phyloP scores from a whole-genome alignment of 2,797 vertebrate genomes.

The Podarcis lilfordi region DNA sequence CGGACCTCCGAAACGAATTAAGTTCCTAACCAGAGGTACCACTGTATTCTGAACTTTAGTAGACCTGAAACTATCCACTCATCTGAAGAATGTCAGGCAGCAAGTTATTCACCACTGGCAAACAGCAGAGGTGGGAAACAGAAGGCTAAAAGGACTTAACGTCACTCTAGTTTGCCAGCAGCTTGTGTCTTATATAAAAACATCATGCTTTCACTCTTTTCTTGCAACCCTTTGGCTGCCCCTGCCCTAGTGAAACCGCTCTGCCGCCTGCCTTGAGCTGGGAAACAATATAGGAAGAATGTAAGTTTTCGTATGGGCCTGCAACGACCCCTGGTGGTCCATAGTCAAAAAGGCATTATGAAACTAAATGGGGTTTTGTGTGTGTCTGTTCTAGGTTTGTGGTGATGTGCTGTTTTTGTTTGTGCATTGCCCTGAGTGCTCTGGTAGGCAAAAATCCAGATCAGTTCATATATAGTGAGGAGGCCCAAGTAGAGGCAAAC shows the following conservation, averaged over 20 bases:
- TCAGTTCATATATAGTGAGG: neutral
- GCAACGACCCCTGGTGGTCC: neutral
- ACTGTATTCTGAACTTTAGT: neutral
- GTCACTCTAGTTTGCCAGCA: neutral
- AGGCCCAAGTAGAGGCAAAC: neutral
- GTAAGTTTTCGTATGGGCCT: neutral
- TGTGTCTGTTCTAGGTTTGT: neutral
- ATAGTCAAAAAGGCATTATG: neutral
- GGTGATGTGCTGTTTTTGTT: neutral
- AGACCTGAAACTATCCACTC: no score
- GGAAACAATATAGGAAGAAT: neutral
- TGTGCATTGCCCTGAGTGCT: neutral
- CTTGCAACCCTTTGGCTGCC: neutral
- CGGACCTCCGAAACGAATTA: no score
- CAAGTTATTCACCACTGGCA: neutral
- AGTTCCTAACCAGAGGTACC: no score
- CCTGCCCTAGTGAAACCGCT: neutral
- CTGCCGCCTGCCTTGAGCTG: neutral
- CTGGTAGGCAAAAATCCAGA: neutral
- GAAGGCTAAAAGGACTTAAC: neutral
- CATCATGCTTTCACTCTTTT: neutral
- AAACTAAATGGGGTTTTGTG: neutral
- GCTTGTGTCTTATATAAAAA: neutral
- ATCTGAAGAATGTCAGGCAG: neutral
- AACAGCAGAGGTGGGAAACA: neutral